These are phyloP conservation scores for Catostylus mosaicus DNA, from an alignment of 30 jellyfish, hydroid and myxozoan species.

Conservation along the genomic window DNA sequence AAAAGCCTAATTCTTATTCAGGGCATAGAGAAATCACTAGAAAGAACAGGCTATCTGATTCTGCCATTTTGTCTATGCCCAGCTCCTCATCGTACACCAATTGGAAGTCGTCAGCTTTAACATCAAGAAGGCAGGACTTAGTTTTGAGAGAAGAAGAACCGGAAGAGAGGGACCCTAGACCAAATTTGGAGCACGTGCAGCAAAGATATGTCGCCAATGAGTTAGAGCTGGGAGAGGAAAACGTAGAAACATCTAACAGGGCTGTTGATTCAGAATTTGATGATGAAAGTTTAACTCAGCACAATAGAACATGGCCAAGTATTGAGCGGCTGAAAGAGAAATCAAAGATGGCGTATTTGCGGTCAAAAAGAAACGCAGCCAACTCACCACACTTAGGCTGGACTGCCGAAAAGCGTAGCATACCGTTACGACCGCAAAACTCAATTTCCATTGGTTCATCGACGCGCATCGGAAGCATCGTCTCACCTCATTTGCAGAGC, in stretches of 20 bases:
- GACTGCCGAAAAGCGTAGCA: slow-evolving; percentile 53
- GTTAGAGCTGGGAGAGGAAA: background rate
- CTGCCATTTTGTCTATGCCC: slow-evolving; percentile 1
- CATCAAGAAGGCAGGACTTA: background rate
- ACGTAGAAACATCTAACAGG: background rate
- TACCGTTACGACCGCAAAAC: slow-evolving; percentile 32
- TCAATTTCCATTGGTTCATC: background rate
- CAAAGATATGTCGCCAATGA: background rate
- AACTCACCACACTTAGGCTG: slow-evolving; percentile 18
- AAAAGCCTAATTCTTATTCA: background rate
- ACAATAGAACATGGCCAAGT: slow-evolving; percentile 75
- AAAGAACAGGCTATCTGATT: slow-evolving; percentile 1
- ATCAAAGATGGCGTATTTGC: background rate
- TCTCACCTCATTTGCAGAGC: background rate
- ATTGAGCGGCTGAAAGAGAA: slow-evolving; percentile 33
- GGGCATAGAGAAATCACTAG: background rate
- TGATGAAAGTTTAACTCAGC: slow-evolving; percentile 18
- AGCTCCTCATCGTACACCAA: slow-evolving; percentile 32
- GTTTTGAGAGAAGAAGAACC: slow-evolving; percentile 26
- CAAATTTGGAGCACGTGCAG: slow-evolving; percentile 1
- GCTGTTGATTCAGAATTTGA: slow-evolving; percentile 3
- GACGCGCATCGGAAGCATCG: background rate
- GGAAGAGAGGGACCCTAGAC: background rate
- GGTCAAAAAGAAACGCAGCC: background rate
- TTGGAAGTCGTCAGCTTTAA: slow-evolving; percentile 40